Conservation (phyloP, 2,797 vertebrate genomes). For the Psittacula derbiana region DNA sequence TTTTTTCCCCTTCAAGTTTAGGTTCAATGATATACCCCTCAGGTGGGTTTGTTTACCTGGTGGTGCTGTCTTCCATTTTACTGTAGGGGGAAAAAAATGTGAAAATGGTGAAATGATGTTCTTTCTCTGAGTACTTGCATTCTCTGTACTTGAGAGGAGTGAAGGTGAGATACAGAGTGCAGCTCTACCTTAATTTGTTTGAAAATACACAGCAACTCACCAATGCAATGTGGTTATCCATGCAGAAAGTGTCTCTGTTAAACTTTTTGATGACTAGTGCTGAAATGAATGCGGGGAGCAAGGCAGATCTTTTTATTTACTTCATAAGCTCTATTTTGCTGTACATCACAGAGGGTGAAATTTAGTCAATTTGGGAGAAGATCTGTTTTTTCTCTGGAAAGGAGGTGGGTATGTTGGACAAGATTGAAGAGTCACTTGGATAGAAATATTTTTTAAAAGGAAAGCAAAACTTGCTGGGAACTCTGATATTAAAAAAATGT, state of each 20-base stretch:
- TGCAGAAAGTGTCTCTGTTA: not conserved
- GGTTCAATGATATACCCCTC: not conserved
- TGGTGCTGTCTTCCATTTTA: not conserved
- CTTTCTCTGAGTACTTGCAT: not conserved
- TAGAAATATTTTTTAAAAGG: not conserved
- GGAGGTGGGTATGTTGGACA: not conserved
- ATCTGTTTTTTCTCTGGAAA: not conserved
- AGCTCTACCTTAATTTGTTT: not conserved
- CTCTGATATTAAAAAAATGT: not conserved
- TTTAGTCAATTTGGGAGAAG: not conserved
- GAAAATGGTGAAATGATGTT: not conserved
- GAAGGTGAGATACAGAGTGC: not conserved
- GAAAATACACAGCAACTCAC: not conserved
- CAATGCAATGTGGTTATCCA: not conserved
- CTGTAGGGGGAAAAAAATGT: not conserved
- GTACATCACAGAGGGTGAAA: not conserved
- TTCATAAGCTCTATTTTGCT: not conserved
- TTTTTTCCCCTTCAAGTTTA: not conserved
- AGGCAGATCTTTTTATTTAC: not conserved
- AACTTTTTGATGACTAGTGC: not conserved
- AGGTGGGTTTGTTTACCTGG: not conserved
- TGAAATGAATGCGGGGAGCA: not conserved
- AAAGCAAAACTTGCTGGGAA: not conserved
- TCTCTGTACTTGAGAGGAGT: not conserved
- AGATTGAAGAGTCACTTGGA: not conserved